These are phyloP conservation scores for Melinopterus prodromus DNA, from an alignment of 2,888 invertebrate species.

Conservation along the genomic window DNA sequence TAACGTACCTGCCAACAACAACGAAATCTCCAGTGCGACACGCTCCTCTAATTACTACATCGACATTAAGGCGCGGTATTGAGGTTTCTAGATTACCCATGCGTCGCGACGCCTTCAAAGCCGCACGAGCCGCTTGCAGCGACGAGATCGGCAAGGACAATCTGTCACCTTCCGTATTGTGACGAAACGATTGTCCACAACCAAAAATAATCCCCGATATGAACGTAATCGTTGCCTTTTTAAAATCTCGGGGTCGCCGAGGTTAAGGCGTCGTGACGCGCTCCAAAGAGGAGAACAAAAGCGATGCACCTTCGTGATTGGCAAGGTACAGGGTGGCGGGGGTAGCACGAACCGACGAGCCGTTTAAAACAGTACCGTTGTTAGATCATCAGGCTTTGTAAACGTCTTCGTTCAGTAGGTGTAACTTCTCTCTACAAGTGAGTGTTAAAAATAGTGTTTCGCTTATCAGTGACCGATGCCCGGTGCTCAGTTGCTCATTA, in stretches of 20 bases:
- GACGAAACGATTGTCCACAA: not conserved
- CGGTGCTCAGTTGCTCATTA: constrained; percentile 8
- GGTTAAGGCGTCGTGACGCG: constrained; percentile 41
- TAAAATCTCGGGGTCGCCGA: constrained; percentile 40
- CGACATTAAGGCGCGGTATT: constrained; percentile 52
- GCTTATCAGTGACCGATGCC: constrained; percentile 31
- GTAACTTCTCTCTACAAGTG: constrained; percentile 34
- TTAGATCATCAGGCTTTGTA: constrained; percentile 50
- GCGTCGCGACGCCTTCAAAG: not conserved
- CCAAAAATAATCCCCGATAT: not conserved
- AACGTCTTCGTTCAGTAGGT: constrained; percentile 45
- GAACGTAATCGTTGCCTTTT: constrained; percentile 14
- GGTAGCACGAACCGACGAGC: constrained; percentile 47
- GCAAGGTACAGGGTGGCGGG: constrained; percentile 53
- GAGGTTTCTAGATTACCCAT: constrained; percentile 39
- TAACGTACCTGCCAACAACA: constrained; percentile 50
- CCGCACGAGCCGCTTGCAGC: not conserved
- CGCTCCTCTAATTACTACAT: constrained; percentile 49
- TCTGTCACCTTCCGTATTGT: not conserved
- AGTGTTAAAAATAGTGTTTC: constrained; percentile 37
- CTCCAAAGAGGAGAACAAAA: constrained; percentile 40
- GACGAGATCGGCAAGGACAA: not conserved
- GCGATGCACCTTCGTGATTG: constrained; percentile 51
- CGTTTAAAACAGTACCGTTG: constrained; percentile 55
- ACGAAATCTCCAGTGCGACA: constrained; percentile 30